Evolutionary conservation across 37 sponge, comb jelly and placozoan genomes (phyloP), one percentile per base, ranked within the genome.

Genomic region (Chondrosia reniformis): DNA sequence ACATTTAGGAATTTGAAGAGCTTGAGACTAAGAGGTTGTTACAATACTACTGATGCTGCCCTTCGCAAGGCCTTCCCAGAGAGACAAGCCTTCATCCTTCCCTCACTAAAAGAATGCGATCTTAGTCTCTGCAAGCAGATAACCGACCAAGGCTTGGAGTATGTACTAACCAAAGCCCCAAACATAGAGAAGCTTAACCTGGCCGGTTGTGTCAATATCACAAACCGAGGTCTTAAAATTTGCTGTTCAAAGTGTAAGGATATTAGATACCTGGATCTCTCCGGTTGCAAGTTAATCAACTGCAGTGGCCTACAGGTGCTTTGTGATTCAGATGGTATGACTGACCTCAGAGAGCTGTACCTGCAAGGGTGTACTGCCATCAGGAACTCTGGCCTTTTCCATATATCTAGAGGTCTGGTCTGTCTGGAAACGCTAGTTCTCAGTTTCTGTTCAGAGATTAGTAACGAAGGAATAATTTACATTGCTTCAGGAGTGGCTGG

Each of bases 21-120:
- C 24, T 44, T 69, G 44, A 31, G 72, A 4, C 72, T 69, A 24
- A 69, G 25, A 1, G 72, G 72, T 15, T 69, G 72, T 6, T 69
- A 69, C 72, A 69, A 69, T 25, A 69, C 72, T 3, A 69, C 72
- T n/a, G 41, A 69, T 37, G 72, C 72, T 37, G 42, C 42, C 12
- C 43, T 69, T 31, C 32, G 72, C n/a, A 69, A 69, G 72, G 72
- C 72, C 40, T 69, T 69, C 43, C n/a, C n/a, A n/a, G n/a, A n/a
- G n/a, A n/a, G n/a, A n/a, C n/a, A n/a, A n/a, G 39, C 72, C 43
- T 69, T 44, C 6, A 41, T 25, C 2, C 41, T 69, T 7, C n/a
- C n/a, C 43, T n/a, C 17, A 21, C 36, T 69, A 7, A 69, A 69
- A 44, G 41, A 69, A 69, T 69, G 72, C 24, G 72, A 69, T 7